Evolutionary conservation across 1,140 invertebrate genomes (phyloP).

Genomic region (Plectrocnemia conspersa): DNA sequence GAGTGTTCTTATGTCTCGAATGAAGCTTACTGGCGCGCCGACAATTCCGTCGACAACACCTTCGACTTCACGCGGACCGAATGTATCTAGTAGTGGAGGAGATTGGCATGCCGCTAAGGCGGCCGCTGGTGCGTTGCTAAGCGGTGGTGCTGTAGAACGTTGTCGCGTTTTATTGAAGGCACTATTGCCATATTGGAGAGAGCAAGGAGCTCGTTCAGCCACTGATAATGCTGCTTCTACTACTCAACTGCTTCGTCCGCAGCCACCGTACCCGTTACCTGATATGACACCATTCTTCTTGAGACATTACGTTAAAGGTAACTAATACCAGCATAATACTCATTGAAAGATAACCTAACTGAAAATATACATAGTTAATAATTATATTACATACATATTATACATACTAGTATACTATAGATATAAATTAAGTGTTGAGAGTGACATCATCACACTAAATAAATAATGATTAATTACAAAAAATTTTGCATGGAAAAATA

Average conservation of each 20-base stretch:
- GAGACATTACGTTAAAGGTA: constrained; percentile 82
- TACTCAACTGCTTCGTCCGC: constrained; percentile 69
- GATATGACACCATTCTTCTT: constrained; percentile 96
- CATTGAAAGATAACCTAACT: no score
- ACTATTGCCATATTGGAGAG: constrained; percentile 74
- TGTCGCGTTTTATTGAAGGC: constrained; percentile 76
- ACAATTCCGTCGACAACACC: constrained; percentile 28
- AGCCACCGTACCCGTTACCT: constrained; percentile 72
- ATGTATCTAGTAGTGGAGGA: constrained; percentile 56
- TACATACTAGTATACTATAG: not conserved
- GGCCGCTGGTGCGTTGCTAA: constrained; percentile 71
- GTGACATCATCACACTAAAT: no score
- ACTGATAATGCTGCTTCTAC: constrained; percentile 38
- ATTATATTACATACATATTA: no score
- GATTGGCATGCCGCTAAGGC: constrained; percentile 74
- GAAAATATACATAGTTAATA: no score
- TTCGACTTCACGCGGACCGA: constrained; percentile 32
- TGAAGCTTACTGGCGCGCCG: constrained; percentile 52
- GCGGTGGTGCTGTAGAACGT: constrained; percentile 75
- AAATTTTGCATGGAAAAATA: not conserved
- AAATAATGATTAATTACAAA: constrained; percentile 1
- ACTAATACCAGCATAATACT: no score
- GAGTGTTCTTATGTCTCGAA: constrained; percentile 71
- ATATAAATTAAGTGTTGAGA: not conserved
- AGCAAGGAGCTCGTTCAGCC: constrained; percentile 15